These are phyloP conservation scores for Porites lobata DNA, from an alignment of 92 coral and sea anemone genomes.

Conservation along the genomic window DNA sequence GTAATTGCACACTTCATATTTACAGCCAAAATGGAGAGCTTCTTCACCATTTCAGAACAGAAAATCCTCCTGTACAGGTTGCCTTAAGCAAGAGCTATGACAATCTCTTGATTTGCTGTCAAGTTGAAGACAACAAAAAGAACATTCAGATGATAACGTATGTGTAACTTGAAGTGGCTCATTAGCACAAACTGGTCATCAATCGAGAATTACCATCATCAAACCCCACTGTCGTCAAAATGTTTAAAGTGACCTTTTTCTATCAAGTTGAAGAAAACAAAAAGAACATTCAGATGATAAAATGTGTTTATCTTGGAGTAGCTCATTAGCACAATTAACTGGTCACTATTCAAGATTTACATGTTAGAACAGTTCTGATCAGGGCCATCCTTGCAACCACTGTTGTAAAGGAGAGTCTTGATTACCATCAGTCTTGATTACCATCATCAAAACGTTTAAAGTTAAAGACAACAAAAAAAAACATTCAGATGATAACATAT, in stretches of 20 bases:
- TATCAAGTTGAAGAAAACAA: slow-evolving; percentile 9
- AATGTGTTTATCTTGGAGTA: not conserved
- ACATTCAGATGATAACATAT: too few relatives aligned
- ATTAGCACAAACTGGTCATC: too few relatives aligned
- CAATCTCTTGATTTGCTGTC: slow-evolving; percentile 30
- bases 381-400: too few relatives aligned
- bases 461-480: too few relatives aligned
- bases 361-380: too few relatives aligned
- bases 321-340: too few relatives aligned
- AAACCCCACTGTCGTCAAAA: too few relatives aligned
- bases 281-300: slow-evolving; percentile 32
- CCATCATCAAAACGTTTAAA: too few relatives aligned
- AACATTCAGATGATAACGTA: slow-evolving; percentile 41
- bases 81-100: slow-evolving; percentile 30
- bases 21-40: slow-evolving; percentile 25
- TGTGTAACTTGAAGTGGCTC: not conserved
- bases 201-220: too few relatives aligned
- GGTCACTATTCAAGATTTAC: too few relatives aligned
- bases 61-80: slow-evolving; percentile 15
- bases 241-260: not conserved
- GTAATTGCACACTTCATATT: slow-evolving; percentile 3
- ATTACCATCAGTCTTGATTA: too few relatives aligned
- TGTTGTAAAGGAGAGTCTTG: too few relatives aligned
- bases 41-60: slow-evolving; percentile 1
- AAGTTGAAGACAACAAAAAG: slow-evolving; percentile 12